phyloP scores from a whole-genome alignment of 1,140 invertebrate genomes.

The Laupala kohalensis region DNA sequence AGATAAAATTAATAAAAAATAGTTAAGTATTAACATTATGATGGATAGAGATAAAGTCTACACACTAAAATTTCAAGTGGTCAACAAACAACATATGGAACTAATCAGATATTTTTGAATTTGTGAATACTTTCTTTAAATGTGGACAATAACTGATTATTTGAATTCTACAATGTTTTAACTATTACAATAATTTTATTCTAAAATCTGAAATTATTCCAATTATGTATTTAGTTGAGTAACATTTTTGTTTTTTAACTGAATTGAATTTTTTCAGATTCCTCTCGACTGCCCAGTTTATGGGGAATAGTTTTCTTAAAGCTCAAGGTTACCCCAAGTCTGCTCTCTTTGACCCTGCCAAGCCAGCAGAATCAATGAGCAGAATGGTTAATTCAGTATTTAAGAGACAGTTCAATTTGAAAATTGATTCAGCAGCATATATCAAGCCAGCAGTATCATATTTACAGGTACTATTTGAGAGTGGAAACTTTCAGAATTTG shows the following conservation, averaged over 20 bases:
- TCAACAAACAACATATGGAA: too few species aligned
- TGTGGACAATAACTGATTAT: too few species aligned
- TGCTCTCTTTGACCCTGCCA: constrained; percentile 50
- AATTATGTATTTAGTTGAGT: too few species aligned
- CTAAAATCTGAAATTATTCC: too few species aligned
- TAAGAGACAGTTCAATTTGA: constrained; percentile 53
- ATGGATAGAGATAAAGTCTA: too few species aligned
- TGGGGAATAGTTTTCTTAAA: constrained; percentile 61
- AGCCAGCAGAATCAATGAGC: constrained; percentile 49
- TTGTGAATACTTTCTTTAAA: too few species aligned
- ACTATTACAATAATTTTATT: too few species aligned
- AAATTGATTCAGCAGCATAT: constrained; percentile 55
- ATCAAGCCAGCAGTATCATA: constrained; percentile 60
- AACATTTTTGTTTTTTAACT: background rate
- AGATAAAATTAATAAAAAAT: too few species aligned
- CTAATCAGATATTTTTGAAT: too few species aligned
- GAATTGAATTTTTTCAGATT: constrained; percentile 35
- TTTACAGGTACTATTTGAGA: constrained; percentile 34
- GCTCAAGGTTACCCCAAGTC: constrained; percentile 57
- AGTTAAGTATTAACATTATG: too few species aligned
- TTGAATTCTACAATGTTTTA: too few species aligned
- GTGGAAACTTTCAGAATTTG: background rate
- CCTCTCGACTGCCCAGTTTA: constrained; percentile 47
- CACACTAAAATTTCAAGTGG: too few species aligned
- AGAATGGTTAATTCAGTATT: constrained; percentile 48